phyloP scores from a whole-genome alignment of 1,140 invertebrate species.

The Cylas formicarius region DNA sequence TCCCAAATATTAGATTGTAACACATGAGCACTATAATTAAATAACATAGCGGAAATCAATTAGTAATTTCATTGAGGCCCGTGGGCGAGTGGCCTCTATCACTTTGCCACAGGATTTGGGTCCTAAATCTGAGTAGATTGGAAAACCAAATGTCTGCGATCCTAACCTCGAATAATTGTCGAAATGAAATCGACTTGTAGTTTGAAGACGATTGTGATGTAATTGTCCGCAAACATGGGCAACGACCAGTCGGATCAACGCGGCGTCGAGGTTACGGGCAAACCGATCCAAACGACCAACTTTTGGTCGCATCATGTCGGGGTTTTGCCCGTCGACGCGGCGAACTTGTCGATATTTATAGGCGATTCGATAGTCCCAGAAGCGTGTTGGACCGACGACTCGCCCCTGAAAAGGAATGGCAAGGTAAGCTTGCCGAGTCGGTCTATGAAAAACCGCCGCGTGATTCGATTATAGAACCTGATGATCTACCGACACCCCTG shows the following conservation, averaged over 20 bases:
- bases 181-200: no score
- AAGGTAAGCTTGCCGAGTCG: slow-evolving; percentile 48
- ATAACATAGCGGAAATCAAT: no score
- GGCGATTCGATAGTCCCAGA: slow-evolving; percentile 54
- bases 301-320: slow-evolving; percentile 71
- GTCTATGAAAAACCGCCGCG: slow-evolving; percentile 1
- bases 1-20: no score
- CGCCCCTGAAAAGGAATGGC: slow-evolving; percentile 63
- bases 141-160: no score
- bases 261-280: slow-evolving; percentile 66
- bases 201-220: no score
- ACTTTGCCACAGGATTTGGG: no score
- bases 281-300: slow-evolving; percentile 64
- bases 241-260: slow-evolving; percentile 65
- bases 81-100: no score
- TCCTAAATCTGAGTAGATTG: no score
- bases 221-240: no score
- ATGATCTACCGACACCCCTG: slow-evolving; percentile 74
- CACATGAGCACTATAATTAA: no score
- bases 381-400: slow-evolving; percentile 54
- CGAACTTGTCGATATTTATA: slow-evolving; percentile 63
- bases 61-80: no score
- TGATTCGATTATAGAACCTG: slow-evolving; percentile 58
- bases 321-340: slow-evolving; percentile 53
- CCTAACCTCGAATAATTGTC: no score